A percentile compares a stretch with the other conserved stretches of the same genome.
These are phyloP conservation scores for Anarrhichthys ocellatus DNA, from an alignment of 2,113 vertebrate genomes.

Conservation along the genomic window DNA sequence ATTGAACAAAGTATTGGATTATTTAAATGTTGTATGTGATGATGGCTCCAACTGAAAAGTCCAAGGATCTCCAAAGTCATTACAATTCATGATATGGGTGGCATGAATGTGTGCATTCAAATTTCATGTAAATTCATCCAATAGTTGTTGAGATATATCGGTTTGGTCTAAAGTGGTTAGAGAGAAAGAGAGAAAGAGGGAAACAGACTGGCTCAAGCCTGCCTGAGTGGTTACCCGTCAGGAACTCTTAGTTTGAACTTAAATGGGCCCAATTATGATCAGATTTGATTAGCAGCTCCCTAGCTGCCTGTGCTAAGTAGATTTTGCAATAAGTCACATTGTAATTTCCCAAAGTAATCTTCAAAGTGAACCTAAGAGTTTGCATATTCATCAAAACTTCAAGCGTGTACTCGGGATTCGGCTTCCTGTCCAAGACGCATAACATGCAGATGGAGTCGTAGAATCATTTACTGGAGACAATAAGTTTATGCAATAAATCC, in stretches of 20 bases:
- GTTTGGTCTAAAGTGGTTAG: too few species aligned
- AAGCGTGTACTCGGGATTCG: background rate
- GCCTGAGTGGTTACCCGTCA: background rate
- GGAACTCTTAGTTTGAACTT: background rate
- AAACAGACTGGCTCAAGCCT: background rate
- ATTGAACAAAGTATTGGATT: too few species aligned
- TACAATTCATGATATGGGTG: background rate
- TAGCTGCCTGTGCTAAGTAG: background rate
- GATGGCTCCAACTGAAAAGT: background rate
- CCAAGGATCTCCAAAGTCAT: background rate
- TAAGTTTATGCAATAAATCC: background rate
- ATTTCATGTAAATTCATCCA: background rate
- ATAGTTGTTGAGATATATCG: background rate
- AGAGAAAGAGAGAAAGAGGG: too few species aligned
- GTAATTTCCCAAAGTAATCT: constrained; percentile 1
- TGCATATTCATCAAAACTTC: background rate
- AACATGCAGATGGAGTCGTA: background rate
- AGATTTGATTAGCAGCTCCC: constrained; percentile 1
- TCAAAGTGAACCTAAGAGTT: background rate
- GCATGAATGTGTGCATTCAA: background rate
- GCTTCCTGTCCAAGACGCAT: background rate
- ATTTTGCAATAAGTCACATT: background rate
- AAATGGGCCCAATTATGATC: constrained; percentile 2
- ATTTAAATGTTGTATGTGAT: background rate
- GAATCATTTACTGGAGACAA: background rate